These are phyloP conservation scores for Mystacornis crossleyi DNA, from an alignment of 2,113 vertebrate genomes.

Conservation along the genomic window DNA sequence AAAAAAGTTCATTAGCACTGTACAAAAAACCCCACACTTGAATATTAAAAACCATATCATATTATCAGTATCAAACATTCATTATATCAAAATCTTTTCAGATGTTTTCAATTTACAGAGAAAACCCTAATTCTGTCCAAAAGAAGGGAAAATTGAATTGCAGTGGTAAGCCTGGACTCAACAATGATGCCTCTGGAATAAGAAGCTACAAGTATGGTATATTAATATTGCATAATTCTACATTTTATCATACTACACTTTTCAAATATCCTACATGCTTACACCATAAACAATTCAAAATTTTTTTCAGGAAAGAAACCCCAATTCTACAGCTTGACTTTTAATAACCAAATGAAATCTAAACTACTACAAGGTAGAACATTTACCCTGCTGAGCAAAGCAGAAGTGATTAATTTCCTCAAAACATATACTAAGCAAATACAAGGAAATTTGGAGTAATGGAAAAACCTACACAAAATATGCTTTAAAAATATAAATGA, in stretches of 20 bases:
- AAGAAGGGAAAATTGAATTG: background rate
- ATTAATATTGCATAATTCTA: background rate
- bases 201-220: background rate
- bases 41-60: background rate
- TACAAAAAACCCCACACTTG: background rate
- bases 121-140: background rate
- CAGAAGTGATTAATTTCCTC: background rate
- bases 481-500: background rate
- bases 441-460: background rate
- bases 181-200: background rate
- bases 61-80: background rate
- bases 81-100: background rate
- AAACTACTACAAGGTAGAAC: background rate
- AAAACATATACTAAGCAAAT: background rate
- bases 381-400: background rate
- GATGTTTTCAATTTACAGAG: background rate
- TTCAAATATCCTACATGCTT: background rate
- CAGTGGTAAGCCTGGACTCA: background rate
- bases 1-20: constrained; percentile 56
- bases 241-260: background rate
- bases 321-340: background rate
- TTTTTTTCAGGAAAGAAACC: background rate
- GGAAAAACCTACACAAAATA: background rate
- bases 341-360: background rate
- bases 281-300: background rate